Evolutionary conservation across 2,888 invertebrate genomes (phyloP).

Genomic region (Tigriopus californicus): DNA sequence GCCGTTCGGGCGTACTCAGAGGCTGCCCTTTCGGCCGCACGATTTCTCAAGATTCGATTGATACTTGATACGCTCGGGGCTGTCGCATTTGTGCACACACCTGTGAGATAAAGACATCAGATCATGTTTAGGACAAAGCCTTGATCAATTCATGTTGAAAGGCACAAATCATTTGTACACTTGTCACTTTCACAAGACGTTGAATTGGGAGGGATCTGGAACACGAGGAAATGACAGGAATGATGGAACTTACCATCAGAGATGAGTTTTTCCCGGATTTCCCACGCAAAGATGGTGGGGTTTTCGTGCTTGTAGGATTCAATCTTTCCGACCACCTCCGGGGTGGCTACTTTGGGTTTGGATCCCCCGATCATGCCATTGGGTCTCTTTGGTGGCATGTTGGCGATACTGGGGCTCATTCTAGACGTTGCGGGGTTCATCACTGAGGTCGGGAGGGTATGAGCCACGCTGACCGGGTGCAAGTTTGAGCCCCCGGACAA

Average conservation of each 20-base stretch:
- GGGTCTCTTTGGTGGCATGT: too few relatives aligned
- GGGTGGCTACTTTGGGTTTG: conserved; percentile 93
- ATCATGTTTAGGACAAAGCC: not conserved
- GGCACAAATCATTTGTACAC: not conserved
- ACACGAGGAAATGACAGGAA: not conserved
- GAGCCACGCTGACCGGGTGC: too few relatives aligned
- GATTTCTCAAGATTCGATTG: conserved; percentile 81
- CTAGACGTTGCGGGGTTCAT: too few relatives aligned
- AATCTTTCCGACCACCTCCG: conserved; percentile 47
- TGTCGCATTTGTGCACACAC: conserved; percentile 81
- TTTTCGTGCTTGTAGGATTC: conserved; percentile 96
- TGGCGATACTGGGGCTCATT: too few relatives aligned
- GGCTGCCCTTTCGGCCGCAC: conserved; percentile 87
- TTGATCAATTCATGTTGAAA: not conserved
- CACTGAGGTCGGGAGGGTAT: too few relatives aligned
- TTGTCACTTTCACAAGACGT: not conserved
- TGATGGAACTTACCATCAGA: conserved; percentile 51
- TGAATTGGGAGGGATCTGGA: not conserved
- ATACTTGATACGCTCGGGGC: conserved; percentile 94
- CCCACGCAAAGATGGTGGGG: conserved; percentile 97
- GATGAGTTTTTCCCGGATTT: conserved; percentile 86
- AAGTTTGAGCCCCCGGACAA: too few relatives aligned
- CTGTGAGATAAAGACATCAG: conserved; percentile 33
- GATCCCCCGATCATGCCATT: conserved; percentile 73
- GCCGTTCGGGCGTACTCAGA: conserved; percentile 79